Evolutionary conservation across 2,797 vertebrate species (phyloP).

Genomic region (Hyperoplus immaculatus): DNA sequence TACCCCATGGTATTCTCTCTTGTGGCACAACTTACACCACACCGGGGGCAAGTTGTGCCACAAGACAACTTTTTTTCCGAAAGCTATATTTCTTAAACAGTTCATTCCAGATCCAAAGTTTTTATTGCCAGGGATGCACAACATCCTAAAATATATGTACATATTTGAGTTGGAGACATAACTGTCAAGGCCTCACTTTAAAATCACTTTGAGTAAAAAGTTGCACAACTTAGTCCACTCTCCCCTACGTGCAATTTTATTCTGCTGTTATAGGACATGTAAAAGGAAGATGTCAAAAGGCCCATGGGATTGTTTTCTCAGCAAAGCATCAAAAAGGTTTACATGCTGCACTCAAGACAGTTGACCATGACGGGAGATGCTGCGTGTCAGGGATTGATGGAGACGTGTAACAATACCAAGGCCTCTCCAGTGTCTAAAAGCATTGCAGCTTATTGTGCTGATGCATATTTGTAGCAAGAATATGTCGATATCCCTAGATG

Average conservation of each 20-base stretch:
- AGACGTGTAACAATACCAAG: constrained; percentile 26
- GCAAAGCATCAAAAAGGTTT: neutral
- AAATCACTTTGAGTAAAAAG: no score
- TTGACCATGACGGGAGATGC: constrained; percentile 21
- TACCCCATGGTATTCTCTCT: no score
- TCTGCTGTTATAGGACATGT: neutral
- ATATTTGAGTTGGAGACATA: no score
- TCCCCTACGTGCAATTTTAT: neutral
- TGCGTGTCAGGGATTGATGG: constrained; percentile 25
- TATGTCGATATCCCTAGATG: constrained; percentile 39
- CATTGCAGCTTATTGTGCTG: constrained; percentile 17
- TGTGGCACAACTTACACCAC: no score
- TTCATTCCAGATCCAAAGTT: no score
- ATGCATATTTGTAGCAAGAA: constrained; percentile 15
- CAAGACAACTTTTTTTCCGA: no score
- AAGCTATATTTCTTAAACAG: no score
- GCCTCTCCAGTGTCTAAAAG: constrained; percentile 17
- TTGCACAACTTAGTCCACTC: no score
- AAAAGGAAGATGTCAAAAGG: neutral
- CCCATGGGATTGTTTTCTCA: constrained; percentile 1
- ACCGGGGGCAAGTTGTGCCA: no score
- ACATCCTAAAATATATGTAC: no score
- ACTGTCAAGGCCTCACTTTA: no score
- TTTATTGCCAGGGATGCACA: no score
- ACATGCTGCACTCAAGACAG: neutral